These are phyloP conservation scores for Coregonus sp. DNA, from an alignment of 2,797 vertebrate species.

Conservation along the genomic window DNA sequence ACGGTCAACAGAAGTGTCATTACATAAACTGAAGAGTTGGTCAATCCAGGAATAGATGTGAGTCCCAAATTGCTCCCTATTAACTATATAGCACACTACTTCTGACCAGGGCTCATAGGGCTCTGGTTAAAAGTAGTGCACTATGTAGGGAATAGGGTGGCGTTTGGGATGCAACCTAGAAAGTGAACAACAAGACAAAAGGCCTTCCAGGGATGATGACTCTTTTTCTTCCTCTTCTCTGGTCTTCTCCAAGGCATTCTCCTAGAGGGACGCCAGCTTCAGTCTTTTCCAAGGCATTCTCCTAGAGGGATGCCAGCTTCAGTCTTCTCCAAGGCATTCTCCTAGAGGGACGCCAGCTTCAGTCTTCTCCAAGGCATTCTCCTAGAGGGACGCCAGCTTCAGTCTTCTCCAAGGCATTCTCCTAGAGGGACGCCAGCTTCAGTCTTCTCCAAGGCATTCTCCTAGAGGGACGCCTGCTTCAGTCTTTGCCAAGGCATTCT, in stretches of 20 bases:
- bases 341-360: slow-evolving; percentile 58
- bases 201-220: slow-evolving; percentile 47
- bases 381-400: slow-evolving; percentile 59
- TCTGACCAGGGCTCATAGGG: background rate
- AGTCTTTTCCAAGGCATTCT: slow-evolving; percentile 60
- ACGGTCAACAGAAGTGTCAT: background rate
- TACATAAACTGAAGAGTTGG: background rate
- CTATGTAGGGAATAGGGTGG: slow-evolving; percentile 19
- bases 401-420: slow-evolving; percentile 59
- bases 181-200: slow-evolving; percentile 27
- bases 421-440: slow-evolving; percentile 59
- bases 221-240: slow-evolving; percentile 34
- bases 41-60: background rate
- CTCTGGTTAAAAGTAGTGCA: background rate
- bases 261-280: slow-evolving; percentile 65
- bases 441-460: slow-evolving; percentile 59
- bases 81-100: background rate
- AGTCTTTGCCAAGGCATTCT: slow-evolving; percentile 59
- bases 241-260: slow-evolving; percentile 59
- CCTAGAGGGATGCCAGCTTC: slow-evolving; percentile 59
- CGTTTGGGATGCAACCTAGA: background rate
- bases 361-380: slow-evolving; percentile 59
- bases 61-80: background rate
- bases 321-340: slow-evolving; percentile 59
- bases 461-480: slow-evolving; percentile 59